Evolutionary conservation across 1,140 invertebrate species (phyloP).

Genomic region (Heliconius melpomene): DNA sequence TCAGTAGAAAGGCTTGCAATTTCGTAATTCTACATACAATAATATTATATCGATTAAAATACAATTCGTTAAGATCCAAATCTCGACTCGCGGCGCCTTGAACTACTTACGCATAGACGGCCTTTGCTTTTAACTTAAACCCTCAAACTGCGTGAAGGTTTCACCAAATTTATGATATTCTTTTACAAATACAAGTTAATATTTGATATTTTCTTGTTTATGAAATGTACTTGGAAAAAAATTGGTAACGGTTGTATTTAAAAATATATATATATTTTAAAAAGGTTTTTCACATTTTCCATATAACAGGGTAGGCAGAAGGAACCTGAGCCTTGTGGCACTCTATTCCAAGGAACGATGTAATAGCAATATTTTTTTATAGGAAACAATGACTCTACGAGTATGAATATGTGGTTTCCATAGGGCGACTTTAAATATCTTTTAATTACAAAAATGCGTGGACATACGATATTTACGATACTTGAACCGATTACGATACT

Average conservation of each 20-base stretch:
- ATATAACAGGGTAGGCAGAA: too few species aligned
- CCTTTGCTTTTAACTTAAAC: constrained; percentile 40
- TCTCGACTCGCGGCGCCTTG: constrained; percentile 39
- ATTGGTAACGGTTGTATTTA: too few species aligned
- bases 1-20: neutral
- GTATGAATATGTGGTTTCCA: neutral
- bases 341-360: too few species aligned
- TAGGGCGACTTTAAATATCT: too few species aligned
- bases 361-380: neutral
- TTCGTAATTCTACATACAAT: neutral
- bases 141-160: constrained; percentile 39
- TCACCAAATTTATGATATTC: constrained; percentile 32
- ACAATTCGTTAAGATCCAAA: constrained; percentile 35
- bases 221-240: neutral
- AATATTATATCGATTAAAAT: constrained; percentile 18
- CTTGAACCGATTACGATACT: too few species aligned
- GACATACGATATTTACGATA: too few species aligned
- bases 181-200: neutral
- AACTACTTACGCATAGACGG: constrained; percentile 47
- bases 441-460: too few species aligned
- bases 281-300: too few species aligned
- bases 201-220: neutral
- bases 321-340: too few species aligned
- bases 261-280: too few species aligned
- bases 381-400: neutral